Conservation (phyloP, 1,140 invertebrate species). For the Aphidius ervi region DNA sequence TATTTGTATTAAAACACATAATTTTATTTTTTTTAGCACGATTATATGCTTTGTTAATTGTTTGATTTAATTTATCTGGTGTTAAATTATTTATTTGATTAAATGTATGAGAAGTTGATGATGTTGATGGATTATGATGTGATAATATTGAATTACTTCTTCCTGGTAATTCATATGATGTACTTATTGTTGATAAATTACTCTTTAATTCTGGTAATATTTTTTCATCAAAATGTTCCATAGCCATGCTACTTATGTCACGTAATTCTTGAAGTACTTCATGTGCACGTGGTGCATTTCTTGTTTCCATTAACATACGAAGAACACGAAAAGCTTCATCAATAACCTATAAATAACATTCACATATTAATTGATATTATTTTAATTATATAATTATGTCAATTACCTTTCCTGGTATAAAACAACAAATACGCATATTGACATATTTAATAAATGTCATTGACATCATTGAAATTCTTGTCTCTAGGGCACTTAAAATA, state of each 20-base stretch:
- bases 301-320: conserved; percentile 61
- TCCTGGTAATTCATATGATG: conserved; percentile 41
- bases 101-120: conserved; percentile 13
- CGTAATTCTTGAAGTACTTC: conserved; percentile 83
- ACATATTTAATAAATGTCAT: conserved; percentile 91
- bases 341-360: conserved; percentile 63
- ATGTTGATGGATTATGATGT: conserved; percentile 30
- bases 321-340: conserved; percentile 82
- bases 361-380: conserved; percentile 5
- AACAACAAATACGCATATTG: conserved; percentile 78
- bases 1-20: conserved; percentile 33
- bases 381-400: conserved; percentile 18
- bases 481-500: conserved; percentile 85
- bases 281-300: conserved; percentile 70
- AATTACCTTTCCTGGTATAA: conserved; percentile 84
- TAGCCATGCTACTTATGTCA: conserved; percentile 93
- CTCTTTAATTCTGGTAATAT: conserved; percentile 63
- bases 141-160: conserved; percentile 40
- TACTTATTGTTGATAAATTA: conserved; percentile 41
- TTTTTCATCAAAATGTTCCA: conserved; percentile 93
- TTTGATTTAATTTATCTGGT: conserved; percentile 43
- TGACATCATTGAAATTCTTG: conserved; percentile 81
- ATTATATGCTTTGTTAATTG: conserved; percentile 44
- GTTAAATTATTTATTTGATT: conserved; percentile 27
- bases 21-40: conserved; percentile 45